Conservation (phyloP, 2,797 vertebrate genomes). For the Muscicapa striata region DNA sequence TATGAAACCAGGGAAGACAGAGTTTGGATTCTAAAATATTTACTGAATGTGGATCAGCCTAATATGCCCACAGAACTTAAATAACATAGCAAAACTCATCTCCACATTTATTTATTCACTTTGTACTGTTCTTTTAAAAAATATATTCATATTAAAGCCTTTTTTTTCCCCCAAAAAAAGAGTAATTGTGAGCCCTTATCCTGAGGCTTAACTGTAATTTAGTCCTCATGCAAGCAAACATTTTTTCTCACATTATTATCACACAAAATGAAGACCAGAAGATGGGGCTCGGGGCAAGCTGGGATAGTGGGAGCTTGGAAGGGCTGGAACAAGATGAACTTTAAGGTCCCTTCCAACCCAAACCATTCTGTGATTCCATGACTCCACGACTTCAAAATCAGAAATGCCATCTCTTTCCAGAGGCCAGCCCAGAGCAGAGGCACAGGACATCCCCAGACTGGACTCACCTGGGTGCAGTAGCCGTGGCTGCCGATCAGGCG, state of each 20-base stretch:
- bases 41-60: background rate
- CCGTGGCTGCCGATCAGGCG: conserved; percentile 90
- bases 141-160: background rate
- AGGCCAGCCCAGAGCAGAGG: background rate
- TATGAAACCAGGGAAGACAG: background rate
- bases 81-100: background rate
- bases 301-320: accelerated
- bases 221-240: background rate
- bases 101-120: background rate
- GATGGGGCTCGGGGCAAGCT: background rate
- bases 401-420: background rate
- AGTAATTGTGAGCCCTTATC: background rate
- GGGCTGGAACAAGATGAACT: background rate
- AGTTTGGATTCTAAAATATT: background rate
- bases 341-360: background rate
- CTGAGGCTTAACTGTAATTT: background rate
- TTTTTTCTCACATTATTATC: background rate
- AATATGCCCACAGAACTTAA: background rate
- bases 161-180: accelerated
- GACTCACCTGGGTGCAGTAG: conserved; percentile 93
- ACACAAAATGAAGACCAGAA: background rate
- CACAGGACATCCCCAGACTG: accelerated
- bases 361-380: background rate
- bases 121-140: background rate
- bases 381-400: background rate